Evolutionary conservation across 2,797 vertebrate species (phyloP), one percentile per base, ranked within the genome.

Genomic region (Propithecus perrieri): DNA sequence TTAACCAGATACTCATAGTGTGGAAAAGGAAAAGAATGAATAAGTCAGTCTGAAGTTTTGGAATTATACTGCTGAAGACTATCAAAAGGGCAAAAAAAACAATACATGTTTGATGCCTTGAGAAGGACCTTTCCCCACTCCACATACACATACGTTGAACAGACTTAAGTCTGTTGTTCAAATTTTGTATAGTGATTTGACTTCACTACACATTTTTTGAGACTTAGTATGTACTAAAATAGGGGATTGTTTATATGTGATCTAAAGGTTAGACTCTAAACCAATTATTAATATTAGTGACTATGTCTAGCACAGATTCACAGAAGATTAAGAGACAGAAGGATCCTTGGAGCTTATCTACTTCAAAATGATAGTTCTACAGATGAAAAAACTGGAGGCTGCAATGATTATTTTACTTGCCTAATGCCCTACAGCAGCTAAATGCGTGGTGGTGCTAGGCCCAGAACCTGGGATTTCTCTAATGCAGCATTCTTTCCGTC

Each of bases 11-110:
- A 69, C 6, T 93, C 26, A 53, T 6, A 38, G 18, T 91, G 53
- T 89, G 76, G 30, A 63, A n/a, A 94, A 75, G 72, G 65, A 72
- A 95, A 93, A 72, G 61, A 92, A 92, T 12, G 43, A 86, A 20
- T 13, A 38, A 65, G 3, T 30, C 94, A 90, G 57, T 28, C 17
- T 18, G 33, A 79, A 65, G 38, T 22, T 84, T 78, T 24, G 35
- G 87, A 84, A 95, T 50, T 53, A 78, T 1, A 55, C 13, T 74
- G 22, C 71, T 61, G 72, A 91, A 78, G 26, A 24, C 35, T 67
- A 59, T 26, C 7, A 78, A 61, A 95, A 91, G 85, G 80, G 7
- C 63, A 80, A 71, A 67, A 67, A 88, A 80, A 85, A 75, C 14
- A 63, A 46, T 15, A 3, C 6, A 24, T 28, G n/a, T 74, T 26